Conservation (phyloP, 2,113 vertebrate species). For the Melanostigma gelatinosum region DNA sequence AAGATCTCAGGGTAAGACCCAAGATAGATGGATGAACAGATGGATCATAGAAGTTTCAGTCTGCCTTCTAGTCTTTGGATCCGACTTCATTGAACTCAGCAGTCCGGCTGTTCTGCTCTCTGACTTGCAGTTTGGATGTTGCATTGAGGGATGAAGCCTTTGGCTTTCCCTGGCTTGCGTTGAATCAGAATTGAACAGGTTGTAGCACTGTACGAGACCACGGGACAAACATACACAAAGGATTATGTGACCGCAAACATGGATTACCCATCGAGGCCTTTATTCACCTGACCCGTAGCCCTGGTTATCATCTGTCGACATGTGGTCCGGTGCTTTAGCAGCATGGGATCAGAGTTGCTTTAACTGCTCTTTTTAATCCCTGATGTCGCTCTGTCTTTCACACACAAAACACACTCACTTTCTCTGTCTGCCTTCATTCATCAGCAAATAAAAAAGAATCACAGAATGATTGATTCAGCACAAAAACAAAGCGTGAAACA, state of each 20-base stretch:
- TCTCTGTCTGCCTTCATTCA: constrained; percentile 13
- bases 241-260: constrained; percentile 47
- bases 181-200: constrained; percentile 37
- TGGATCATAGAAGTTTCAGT: constrained; percentile 17
- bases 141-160: constrained; percentile 32
- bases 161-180: constrained; percentile 6
- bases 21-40: constrained; percentile 10
- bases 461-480: constrained; percentile 38
- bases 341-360: constrained; percentile 18
- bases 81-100: constrained; percentile 16
- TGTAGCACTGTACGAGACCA: constrained; percentile 8
- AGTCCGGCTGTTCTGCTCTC: constrained; percentile 15
- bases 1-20: background rate
- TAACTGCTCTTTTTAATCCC: constrained; percentile 24
- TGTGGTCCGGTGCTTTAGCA: background rate
- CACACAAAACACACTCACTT: background rate
- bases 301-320: constrained; percentile 32
- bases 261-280: constrained; percentile 34
- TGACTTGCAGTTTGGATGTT: constrained; percentile 16
- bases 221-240: constrained; percentile 32
- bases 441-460: constrained; percentile 31
- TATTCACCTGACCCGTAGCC: constrained; percentile 47
- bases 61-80: constrained; percentile 29
- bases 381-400: background rate
- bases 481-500: constrained; percentile 50